Conservation (phyloP, 2,797 vertebrate species). For the Paedocypris micromegethes region DNA sequence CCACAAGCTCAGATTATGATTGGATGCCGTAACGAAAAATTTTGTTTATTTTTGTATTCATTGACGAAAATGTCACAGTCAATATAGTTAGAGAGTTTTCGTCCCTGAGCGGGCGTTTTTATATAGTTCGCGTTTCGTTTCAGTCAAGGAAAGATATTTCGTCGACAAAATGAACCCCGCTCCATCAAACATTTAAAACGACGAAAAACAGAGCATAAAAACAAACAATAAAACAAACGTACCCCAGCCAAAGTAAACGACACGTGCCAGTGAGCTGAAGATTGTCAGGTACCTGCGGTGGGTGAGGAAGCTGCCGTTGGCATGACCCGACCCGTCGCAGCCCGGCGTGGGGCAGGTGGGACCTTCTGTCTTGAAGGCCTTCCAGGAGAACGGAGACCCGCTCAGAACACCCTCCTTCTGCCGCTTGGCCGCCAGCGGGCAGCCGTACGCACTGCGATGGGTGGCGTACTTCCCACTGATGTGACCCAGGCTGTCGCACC, state of each 20-base stretch:
- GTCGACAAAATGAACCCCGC: too few species aligned
- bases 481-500: constrained; percentile 94
- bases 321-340: constrained; percentile 92
- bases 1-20: too few species aligned
- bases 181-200: too few species aligned
- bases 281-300: constrained; percentile 81
- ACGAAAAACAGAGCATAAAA: neutral
- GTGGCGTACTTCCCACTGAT: constrained; percentile 97
- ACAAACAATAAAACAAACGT: neutral
- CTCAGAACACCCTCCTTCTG: constrained; percentile 94
- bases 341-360: constrained; percentile 90
- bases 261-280: neutral
- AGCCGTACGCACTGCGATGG: constrained; percentile 93
- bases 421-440: constrained; percentile 87
- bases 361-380: constrained; percentile 91
- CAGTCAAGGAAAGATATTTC: too few species aligned
- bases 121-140: too few species aligned
- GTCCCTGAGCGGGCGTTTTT: too few species aligned
- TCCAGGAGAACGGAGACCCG: constrained; percentile 91
- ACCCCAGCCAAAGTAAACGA: neutral
- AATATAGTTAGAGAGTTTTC: too few species aligned
- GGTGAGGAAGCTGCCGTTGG: constrained; percentile 96
- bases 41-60: too few species aligned
- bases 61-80: too few species aligned
- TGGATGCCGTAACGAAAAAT: too few species aligned